These are phyloP conservation scores for Geopemphigus sp. DNA, from an alignment of 1,140 invertebrate genomes.

Conservation along the genomic window DNA sequence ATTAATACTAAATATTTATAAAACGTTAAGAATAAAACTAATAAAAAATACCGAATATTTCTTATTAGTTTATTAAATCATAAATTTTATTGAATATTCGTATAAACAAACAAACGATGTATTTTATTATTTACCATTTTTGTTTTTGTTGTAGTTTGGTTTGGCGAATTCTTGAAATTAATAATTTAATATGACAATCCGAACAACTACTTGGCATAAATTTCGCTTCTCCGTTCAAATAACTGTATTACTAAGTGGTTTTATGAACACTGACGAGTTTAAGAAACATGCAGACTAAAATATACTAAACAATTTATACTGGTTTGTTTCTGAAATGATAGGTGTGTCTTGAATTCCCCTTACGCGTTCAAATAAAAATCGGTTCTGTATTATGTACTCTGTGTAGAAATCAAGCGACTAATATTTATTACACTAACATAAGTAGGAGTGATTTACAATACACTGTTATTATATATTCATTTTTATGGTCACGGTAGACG, in stretches of 20 bases:
- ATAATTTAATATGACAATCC: not conserved
- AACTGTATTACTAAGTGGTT: not conserved
- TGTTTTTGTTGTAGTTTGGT: not conserved
- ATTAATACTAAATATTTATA: too few species aligned
- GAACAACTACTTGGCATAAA: not conserved
- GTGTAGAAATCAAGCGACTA: too few species aligned
- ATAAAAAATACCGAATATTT: too few species aligned
- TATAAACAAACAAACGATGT: too few species aligned
- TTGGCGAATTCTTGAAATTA: not conserved
- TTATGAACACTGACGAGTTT: not conserved
- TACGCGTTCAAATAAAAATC: not conserved
- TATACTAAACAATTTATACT: not conserved
- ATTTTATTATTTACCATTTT: slow-evolving; percentile 6
- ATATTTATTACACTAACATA: not conserved
- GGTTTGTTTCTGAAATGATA: not conserved
- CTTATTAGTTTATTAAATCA: too few species aligned
- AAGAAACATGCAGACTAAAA: not conserved
- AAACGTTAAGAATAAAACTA: too few species aligned
- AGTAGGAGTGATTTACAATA: not conserved
- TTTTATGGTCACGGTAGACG: not conserved
- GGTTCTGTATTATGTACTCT: too few species aligned
- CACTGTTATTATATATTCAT: not conserved
- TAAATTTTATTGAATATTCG: too few species aligned
- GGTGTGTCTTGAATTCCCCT: not conserved
- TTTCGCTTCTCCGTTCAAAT: not conserved